Evolutionary conservation across 2,113 vertebrate genomes (phyloP).

Genomic region (Shinisaurus crocodilurus): DNA sequence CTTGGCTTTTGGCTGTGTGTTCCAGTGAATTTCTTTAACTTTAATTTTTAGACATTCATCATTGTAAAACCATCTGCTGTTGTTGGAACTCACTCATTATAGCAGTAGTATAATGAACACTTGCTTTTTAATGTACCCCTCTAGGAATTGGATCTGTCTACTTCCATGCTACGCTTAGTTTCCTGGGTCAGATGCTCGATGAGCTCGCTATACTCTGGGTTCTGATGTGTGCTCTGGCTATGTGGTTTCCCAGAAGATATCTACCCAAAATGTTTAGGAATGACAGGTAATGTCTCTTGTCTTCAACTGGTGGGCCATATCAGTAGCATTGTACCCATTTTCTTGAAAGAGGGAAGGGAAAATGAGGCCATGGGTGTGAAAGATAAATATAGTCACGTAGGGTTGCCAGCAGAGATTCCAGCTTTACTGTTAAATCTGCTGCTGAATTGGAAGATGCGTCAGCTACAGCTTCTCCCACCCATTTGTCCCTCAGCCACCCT

Average conservation of each 20-base stretch:
- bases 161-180: conserved; percentile 97
- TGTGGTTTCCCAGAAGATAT: conserved; percentile 98
- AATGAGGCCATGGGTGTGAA: background rate
- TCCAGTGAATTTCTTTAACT: background rate
- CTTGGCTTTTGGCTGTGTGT: background rate
- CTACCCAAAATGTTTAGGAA: conserved; percentile 92
- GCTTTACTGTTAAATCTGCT: background rate
- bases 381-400: background rate
- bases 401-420: background rate
- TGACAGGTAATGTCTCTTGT: conserved; percentile 82
- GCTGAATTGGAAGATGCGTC: background rate
- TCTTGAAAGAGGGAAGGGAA: background rate
- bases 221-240: conserved; percentile 95
- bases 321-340: background rate
- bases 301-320: background rate
- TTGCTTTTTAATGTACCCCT: conserved; percentile 10
- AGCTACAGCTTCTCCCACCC: background rate
- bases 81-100: conserved; percentile 1
- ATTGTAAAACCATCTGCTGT: background rate
- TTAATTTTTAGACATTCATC: background rate
- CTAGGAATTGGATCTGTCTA: conserved; percentile 96
- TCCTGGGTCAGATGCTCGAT: conserved; percentile 97
- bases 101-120: background rate
- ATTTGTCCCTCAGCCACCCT: background rate
- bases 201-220: conserved; percentile 98